Evolutionary conservation across 2,797 vertebrate genomes (phyloP).

Genomic region (Melanotaenia parkinsoni): DNA sequence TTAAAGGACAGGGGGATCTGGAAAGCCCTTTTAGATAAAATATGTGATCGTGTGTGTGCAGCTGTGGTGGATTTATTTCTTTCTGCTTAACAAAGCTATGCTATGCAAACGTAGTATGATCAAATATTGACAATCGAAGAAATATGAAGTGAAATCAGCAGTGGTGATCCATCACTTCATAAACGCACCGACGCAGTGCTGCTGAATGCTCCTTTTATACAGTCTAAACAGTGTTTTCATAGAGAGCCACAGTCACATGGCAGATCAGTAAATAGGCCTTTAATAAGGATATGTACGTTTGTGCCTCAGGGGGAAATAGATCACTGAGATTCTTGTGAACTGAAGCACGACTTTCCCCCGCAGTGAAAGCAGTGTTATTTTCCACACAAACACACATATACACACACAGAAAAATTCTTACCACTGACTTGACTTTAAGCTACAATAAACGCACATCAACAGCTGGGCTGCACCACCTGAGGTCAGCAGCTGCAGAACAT

Average conservation of each 20-base stretch:
- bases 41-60: conserved; percentile 3
- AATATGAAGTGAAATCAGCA: neutral
- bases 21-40: conserved; percentile 7
- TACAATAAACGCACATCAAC: conserved; percentile 38
- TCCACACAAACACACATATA: conserved; percentile 3
- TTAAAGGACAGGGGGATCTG: neutral
- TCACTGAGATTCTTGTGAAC: conserved; percentile 32
- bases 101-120: neutral
- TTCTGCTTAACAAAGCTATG: neutral
- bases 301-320: conserved; percentile 30
- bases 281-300: conserved; percentile 37
- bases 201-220: conserved; percentile 33
- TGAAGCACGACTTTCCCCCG: conserved; percentile 34
- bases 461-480: conserved; percentile 22
- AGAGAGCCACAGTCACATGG: conserved; percentile 52
- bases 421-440: conserved; percentile 22
- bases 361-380: conserved; percentile 26
- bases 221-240: conserved; percentile 12
- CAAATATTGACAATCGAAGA: neutral
- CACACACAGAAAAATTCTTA: conserved; percentile 27
- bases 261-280: conserved; percentile 47
- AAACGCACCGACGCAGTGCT: neutral
- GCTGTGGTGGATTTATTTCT: conserved; percentile 21
- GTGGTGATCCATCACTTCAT: neutral
- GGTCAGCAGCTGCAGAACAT: conserved; percentile 48